These are phyloP conservation scores for Ceratosolen fusciceps DNA, from an alignment of 1,140 invertebrate genomes.

Conservation along the genomic window DNA sequence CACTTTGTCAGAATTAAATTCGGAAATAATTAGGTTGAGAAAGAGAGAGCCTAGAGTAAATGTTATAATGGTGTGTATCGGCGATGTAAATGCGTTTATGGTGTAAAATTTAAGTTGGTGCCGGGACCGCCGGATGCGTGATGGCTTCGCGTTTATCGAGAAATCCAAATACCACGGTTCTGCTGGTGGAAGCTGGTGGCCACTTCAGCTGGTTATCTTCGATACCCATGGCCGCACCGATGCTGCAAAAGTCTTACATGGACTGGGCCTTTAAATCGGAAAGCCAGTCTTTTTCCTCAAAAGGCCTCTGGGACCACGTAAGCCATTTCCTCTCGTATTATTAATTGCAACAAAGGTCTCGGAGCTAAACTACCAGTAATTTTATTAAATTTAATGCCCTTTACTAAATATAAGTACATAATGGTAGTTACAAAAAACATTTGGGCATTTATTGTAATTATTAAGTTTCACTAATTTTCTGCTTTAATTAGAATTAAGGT, in stretches of 20 bases:
- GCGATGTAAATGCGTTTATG: slow-evolving; percentile 1
- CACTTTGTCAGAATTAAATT: too few relatives aligned
- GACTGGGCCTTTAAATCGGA: slow-evolving; percentile 78
- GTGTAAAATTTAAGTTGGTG: slow-evolving; percentile 77
- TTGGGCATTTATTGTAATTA: too few relatives aligned
- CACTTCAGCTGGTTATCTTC: slow-evolving; percentile 75
- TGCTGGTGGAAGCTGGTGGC: slow-evolving; percentile 82
- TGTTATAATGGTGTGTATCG: too few relatives aligned
- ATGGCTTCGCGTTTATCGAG: slow-evolving; percentile 79
- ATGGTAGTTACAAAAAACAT: too few relatives aligned
- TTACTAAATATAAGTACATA: too few relatives aligned
- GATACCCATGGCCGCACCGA: slow-evolving; percentile 76
- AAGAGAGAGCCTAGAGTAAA: too few relatives aligned
- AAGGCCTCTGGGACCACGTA: slow-evolving; percentile 75
- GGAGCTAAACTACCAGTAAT: too few relatives aligned
- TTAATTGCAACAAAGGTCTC: too few relatives aligned
- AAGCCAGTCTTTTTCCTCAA: slow-evolving; percentile 77
- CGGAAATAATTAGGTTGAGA: too few relatives aligned
- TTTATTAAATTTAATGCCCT: too few relatives aligned
- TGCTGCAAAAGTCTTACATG: slow-evolving; percentile 75
- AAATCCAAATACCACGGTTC: slow-evolving; percentile 73
- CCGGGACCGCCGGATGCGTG: slow-evolving; percentile 85
- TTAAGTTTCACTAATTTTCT: too few relatives aligned
- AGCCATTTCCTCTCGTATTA: slow-evolving; percentile 44
- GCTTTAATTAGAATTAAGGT: too few relatives aligned